Evolutionary conservation across 2,888 invertebrate genomes (phyloP), one percentile per base, ranked within the genome.

Genomic region (Cyaniris semiargus): DNA sequence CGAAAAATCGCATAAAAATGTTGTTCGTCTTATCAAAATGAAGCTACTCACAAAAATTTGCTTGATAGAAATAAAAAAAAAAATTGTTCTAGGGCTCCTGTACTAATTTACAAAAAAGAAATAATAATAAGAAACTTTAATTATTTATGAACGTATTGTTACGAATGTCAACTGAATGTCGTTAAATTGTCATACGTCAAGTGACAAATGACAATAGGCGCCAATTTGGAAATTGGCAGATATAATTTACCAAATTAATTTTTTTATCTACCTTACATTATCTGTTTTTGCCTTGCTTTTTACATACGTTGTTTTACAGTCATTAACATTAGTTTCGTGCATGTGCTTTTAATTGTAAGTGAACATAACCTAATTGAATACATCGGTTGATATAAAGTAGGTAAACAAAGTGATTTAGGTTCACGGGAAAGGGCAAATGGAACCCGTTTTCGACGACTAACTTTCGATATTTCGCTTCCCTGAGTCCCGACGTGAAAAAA

Each of bases 371-470:
- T 78, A 74, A 48, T 8, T 60, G 48, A 13, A 18, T 76, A 48
- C n/a, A 21, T 2, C 21, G 34, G 74, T 74, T 53, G 58, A 44
- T 76, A 48, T 15, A 74, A 60, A 15, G 8, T 72, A 74, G 74
- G 23, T 48, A 74, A 74, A 44, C 23, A 74, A 74, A 53, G 44
- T 48, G 23, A 48, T 74, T 27, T 74, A 77, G 78, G 80, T 80
- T 79, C 79, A 80, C 48, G 44, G 79, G 79, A 80, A 85, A 86
- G 86, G 86, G 85, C 82, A 81, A 79, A 53, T 85, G 80, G 78
- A 88, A 89, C 89, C 85, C 85, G 89, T 89, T 88, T 79, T 83
- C 83, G 84, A 84, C 84, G 83, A 87, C 86, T 88, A 83, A 80
- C 79, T 80, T 79, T 79, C 82, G 84, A 86, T 87, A 85, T 83